Evolutionary conservation across 2,797 vertebrate genomes (phyloP), one percentile per base, ranked within the genome.

Genomic region (Characodon lateralis): DNA sequence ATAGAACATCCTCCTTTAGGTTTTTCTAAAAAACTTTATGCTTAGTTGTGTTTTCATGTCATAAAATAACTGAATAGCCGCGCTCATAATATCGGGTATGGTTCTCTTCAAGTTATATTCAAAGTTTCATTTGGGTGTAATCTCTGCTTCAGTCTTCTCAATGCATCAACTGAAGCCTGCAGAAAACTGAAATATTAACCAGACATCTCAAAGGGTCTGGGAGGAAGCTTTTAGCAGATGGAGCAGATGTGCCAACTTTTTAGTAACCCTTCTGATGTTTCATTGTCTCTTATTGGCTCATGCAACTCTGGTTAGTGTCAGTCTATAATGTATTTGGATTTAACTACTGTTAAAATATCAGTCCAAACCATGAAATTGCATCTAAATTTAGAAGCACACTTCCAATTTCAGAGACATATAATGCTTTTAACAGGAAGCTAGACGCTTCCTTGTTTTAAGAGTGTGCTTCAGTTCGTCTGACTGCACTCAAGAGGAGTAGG

Each of bases 401-500:
- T 24, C 20, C 18, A 66, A 8, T 24, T 66, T 22, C 20, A 66
- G 39, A 66, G 20, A 10, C 69, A 46, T 84, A 53, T n/a, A 48
- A 48, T 28, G 39, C 51, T 78, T 79, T 77, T 78, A 56, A 69
- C 31, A 77, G 61, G 48, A 76, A 51, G 58, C 41, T 2, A 35
- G 20, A 68, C 63, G 75, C 28, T 5, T 71, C 43, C 26, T 6
- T 18, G 13, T 55, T 68, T 56, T 46, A 1, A 53, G 72, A 24
- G 70, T 39, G 59, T 39, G 43, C 50, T 79, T 65, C 18, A 35
- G 18, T 77, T 71, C 66, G 41, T 89, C 77, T 51, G 73, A 77
- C 69, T 73, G 56, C 58, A 81, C 66, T 80, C 41, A 9, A 88
- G 66, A 78, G 70, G 73, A 2, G 41, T 55, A 78, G 53, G 71